phyloP scores from a whole-genome alignment of 2,113 vertebrate genomes.

The Chamaea fasciata region DNA sequence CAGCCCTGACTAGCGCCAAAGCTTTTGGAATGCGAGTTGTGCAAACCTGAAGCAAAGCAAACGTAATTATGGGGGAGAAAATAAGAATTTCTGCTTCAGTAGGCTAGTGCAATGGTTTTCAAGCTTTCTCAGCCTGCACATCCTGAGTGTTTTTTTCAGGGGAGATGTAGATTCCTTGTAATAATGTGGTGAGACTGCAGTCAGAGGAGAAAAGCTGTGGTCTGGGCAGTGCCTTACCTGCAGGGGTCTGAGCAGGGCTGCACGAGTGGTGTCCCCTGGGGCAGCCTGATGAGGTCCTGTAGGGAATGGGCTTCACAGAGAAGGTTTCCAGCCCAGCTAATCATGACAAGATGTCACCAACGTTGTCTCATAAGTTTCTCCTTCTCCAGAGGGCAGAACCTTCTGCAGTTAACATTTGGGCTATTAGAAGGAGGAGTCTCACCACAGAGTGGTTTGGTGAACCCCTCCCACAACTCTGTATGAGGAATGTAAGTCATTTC shows the following conservation, averaged over 20 bases:
- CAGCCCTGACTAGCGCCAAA: background rate
- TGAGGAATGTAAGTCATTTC: background rate
- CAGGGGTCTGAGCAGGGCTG: background rate
- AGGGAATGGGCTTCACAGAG: background rate
- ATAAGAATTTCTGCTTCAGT: background rate
- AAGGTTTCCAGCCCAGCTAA: background rate
- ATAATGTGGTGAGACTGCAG: background rate
- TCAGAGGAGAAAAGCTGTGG: background rate
- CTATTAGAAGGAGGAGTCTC: background rate
- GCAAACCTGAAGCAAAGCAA: background rate
- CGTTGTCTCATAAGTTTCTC: background rate
- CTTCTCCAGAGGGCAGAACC: background rate
- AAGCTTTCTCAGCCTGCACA: background rate
- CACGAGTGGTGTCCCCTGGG: background rate
- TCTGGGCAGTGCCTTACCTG: background rate
- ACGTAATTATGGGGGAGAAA: background rate
- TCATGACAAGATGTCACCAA: background rate
- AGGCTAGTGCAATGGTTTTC: background rate
- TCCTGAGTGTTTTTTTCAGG: background rate
- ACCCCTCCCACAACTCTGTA: fast-evolving
- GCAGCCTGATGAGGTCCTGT: background rate
- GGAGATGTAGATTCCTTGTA: background rate
- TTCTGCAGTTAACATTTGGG: background rate
- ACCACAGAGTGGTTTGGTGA: background rate
- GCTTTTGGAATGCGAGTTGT: background rate